Percentiles rank a stretch among this genome's conserved stretches.
These are phyloP conservation scores for Heterohyrax brucei DNA, from an alignment of 2,797 vertebrate genomes.

Conservation along the genomic window DNA sequence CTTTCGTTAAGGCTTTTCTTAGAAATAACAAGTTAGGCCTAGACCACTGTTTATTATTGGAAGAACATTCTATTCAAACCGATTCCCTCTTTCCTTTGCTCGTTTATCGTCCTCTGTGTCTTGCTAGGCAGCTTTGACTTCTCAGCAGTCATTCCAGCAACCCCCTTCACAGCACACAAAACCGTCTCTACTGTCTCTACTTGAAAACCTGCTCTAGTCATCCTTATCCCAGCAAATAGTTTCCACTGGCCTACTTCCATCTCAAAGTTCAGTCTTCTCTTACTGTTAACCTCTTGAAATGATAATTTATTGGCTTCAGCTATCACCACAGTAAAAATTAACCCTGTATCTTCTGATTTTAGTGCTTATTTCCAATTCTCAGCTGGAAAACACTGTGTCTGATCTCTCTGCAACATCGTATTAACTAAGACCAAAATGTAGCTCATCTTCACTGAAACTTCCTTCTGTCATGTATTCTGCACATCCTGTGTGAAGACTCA, in stretches of 20 bases:
- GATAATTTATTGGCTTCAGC: neutral
- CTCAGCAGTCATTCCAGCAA: conserved; percentile 6
- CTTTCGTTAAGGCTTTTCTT: conserved; percentile 68
- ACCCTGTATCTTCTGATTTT: neutral
- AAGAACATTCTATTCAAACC: neutral
- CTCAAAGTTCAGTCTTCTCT: neutral
- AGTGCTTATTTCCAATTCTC: neutral
- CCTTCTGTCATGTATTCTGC: neutral
- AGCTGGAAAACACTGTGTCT: neutral
- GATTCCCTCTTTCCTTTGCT: neutral
- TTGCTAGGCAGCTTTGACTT: neutral
- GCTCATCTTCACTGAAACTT: neutral
- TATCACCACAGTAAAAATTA: neutral
- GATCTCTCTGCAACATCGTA: neutral
- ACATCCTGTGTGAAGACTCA: neutral
- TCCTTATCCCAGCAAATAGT: neutral
- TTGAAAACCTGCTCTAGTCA: neutral
- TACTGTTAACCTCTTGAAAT: neutral
- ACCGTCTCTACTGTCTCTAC: neutral
- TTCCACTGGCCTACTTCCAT: neutral
- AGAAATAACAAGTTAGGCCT: conserved; percentile 49
- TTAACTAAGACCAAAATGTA: neutral
- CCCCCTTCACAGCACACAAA: neutral
- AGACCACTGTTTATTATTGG: conserved; percentile 33
- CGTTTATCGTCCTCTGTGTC: neutral